These are phyloP conservation scores for Drosophila lacteicornis DNA, from an alignment of 1,140 invertebrate species.

Conservation along the genomic window DNA sequence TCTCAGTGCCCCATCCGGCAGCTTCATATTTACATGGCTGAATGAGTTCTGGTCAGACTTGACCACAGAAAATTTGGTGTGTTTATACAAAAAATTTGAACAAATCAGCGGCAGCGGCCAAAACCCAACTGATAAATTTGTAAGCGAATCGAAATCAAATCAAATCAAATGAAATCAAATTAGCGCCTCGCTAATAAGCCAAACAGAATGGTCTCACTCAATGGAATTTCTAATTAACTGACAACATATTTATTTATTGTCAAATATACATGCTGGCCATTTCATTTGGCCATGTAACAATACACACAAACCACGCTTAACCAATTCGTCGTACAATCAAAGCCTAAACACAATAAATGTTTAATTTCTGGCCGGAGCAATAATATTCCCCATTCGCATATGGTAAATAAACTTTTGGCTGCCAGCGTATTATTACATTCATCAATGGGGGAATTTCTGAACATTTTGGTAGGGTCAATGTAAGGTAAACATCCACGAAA, in stretches of 20 bases:
- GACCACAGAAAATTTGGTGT: constrained; percentile 29
- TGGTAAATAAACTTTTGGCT: constrained; percentile 59
- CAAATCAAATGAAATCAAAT: constrained; percentile 55
- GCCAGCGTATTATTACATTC: constrained; percentile 55
- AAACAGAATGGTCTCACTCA: constrained; percentile 67
- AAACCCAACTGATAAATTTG: constrained; percentile 42
- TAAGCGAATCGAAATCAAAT: constrained; percentile 54
- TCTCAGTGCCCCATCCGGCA: constrained; percentile 5
- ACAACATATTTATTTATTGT: constrained; percentile 77
- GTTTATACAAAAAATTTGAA: constrained; percentile 66
- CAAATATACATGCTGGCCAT: constrained; percentile 56
- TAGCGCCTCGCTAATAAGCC: constrained; percentile 73
- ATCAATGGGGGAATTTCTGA: constrained; percentile 30
- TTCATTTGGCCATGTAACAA: constrained; percentile 67
- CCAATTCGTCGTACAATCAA: constrained; percentile 33
- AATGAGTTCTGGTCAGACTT: constrained; percentile 14
- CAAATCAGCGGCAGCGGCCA: constrained; percentile 51
- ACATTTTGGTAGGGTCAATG: constrained; percentile 45
- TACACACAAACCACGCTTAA: constrained; percentile 1
- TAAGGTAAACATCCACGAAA: constrained; percentile 43
- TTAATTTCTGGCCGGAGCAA: constrained; percentile 43
- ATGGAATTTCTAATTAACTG: constrained; percentile 79
- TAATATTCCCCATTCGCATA: constrained; percentile 23
- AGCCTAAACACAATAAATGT: constrained; percentile 67
- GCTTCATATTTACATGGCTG: constrained; percentile 28